Conservation (phyloP, 2,797 vertebrate genomes). For the Mastacembelus armatus region DNA sequence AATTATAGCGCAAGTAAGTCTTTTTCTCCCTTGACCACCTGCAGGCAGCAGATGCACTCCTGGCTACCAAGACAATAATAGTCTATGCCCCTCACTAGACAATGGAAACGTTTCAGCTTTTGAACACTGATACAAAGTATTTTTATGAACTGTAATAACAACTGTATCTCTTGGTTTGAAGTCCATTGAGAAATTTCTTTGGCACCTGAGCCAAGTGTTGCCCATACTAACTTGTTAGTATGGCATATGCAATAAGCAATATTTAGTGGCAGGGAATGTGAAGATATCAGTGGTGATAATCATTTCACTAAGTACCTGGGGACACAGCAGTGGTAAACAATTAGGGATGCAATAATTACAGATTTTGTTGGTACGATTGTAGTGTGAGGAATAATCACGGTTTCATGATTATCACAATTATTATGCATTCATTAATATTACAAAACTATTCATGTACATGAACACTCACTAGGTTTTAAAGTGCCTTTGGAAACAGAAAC, state of each 20-base stretch:
- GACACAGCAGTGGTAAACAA: neutral
- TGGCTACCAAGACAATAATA: slow-evolving; percentile 35
- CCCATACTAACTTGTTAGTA: neutral
- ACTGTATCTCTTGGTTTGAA: neutral
- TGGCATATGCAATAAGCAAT: no score
- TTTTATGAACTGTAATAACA: neutral
- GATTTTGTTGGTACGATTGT: no score
- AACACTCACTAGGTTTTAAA: no score
- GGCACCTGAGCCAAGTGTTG: neutral
- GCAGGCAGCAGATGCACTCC: slow-evolving; percentile 61
- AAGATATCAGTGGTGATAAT: neutral
- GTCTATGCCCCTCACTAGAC: slow-evolving; percentile 19
- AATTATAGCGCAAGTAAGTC: slow-evolving; percentile 44
- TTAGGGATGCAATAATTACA: no score
- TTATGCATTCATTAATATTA: no score
- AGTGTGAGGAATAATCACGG: no score
- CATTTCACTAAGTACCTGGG: neutral
- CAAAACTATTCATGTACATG: no score
- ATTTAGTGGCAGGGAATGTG: neutral
- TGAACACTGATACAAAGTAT: neutral
- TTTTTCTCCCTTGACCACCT: slow-evolving; percentile 56
- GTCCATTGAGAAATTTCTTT: neutral
- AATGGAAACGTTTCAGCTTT: slow-evolving; percentile 27
- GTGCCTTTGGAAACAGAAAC: no score
- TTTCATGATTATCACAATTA: no score